phyloP scores from a whole-genome alignment of 2,888 invertebrate species.

The Sesia apiformis region DNA sequence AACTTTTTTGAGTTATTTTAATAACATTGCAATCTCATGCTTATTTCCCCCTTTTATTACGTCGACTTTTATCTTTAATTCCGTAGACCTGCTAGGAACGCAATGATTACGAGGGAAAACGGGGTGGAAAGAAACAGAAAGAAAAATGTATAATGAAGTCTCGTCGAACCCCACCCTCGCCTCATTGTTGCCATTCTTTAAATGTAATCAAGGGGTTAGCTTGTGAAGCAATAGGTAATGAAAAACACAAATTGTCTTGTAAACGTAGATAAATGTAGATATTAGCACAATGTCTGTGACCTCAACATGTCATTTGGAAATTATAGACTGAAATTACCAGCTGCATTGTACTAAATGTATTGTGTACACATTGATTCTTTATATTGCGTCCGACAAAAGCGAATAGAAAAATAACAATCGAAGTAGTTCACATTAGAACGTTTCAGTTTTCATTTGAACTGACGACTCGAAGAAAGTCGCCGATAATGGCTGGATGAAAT shows the following conservation, averaged over 20 bases:
- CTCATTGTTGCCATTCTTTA: conserved; percentile 38
- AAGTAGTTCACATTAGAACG: too few relatives aligned
- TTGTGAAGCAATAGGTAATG: conserved; percentile 22
- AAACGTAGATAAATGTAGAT: background rate
- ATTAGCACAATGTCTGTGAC: too few relatives aligned
- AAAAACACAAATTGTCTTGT: conserved; percentile 3
- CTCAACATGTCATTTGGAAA: too few relatives aligned
- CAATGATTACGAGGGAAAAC: conserved; percentile 40
- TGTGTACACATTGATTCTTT: too few relatives aligned
- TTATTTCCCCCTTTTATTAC: conserved; percentile 42
- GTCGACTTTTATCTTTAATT: conserved; percentile 50
- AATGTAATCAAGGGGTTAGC: conserved; percentile 39
- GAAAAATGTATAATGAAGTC: conserved; percentile 54
- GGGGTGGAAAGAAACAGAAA: conserved; percentile 26
- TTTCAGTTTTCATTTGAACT: too few relatives aligned
- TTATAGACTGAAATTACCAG: too few relatives aligned
- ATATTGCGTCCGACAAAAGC: too few relatives aligned
- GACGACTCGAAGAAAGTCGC: too few relatives aligned
- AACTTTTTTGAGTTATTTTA: conserved; percentile 39
- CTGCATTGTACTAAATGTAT: too few relatives aligned
- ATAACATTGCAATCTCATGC: conserved; percentile 40
- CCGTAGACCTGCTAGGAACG: conserved; percentile 37
- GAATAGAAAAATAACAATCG: too few relatives aligned
- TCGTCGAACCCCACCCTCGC: conserved; percentile 29
- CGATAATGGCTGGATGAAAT: too few relatives aligned